Percentiles rank a stretch among this genome's conserved stretches.
phyloP scores from a whole-genome alignment of 2,797 vertebrate species.

The Gouania willdenowi region DNA sequence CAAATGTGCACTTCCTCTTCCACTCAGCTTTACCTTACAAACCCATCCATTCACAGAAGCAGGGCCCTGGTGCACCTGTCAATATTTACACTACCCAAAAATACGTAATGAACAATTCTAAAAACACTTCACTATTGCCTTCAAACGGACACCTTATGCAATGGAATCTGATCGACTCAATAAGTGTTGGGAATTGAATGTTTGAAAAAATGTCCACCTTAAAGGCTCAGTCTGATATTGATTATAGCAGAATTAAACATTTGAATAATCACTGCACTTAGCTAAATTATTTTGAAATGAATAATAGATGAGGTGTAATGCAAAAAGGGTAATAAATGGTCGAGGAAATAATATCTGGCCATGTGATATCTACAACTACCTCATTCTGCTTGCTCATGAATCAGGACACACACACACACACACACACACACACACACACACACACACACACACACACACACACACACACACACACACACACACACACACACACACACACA shows the following conservation, averaged over 20 bases:
- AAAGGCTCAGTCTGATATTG: slow-evolving; percentile 61
- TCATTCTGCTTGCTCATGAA: slow-evolving; percentile 33
- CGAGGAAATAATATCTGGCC: slow-evolving; percentile 46
- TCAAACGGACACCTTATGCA: slow-evolving; percentile 54
- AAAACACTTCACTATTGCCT: slow-evolving; percentile 29
- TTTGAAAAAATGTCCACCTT: slow-evolving; percentile 60
- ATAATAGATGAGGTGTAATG: slow-evolving; percentile 67
- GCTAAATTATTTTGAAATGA: slow-evolving; percentile 71
- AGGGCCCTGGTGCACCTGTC: too few species aligned
- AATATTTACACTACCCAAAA: too few species aligned
- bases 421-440: slow-evolving; percentile 12
- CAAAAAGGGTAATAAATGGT: slow-evolving; percentile 62
- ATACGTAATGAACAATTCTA: slow-evolving; percentile 52
- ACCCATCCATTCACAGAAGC: too few species aligned
- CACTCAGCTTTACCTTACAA: too few species aligned
- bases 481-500: too few species aligned
- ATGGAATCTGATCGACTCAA: slow-evolving; percentile 60
- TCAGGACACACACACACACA: slow-evolving; percentile 8
- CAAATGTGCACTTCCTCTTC: too few species aligned
- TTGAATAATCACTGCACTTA: slow-evolving; percentile 73
- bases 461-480: too few species aligned
- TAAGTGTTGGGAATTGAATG: slow-evolving; percentile 59
- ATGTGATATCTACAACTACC: slow-evolving; percentile 43
- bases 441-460: background rate
- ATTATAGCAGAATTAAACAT: slow-evolving; percentile 71